Evolutionary conservation across 1,140 invertebrate species (phyloP).

Genomic region (Potamilus streckersoni): DNA sequence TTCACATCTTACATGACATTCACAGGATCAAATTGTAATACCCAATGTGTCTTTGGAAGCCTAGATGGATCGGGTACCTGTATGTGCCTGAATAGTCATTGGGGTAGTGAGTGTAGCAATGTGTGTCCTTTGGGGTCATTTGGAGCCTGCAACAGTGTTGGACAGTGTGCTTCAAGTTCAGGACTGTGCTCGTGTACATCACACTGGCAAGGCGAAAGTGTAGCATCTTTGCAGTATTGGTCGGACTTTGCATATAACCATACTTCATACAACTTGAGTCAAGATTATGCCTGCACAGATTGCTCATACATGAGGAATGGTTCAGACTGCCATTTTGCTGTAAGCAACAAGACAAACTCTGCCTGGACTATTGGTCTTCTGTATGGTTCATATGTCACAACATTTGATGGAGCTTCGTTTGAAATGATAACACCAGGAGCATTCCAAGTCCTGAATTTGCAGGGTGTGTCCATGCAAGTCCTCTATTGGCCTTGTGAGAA

Average conservation of each 20-base stretch:
- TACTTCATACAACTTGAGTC: not conserved
- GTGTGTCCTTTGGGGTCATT: constrained; percentile 30
- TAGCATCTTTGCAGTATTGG: constrained; percentile 13
- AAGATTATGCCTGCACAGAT: constrained; percentile 31
- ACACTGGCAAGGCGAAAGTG: constrained; percentile 11
- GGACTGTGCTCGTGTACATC: constrained; percentile 39
- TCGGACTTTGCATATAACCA: not conserved
- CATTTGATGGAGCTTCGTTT: constrained; percentile 35
- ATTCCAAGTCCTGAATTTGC: constrained; percentile 26
- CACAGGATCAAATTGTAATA: constrained; percentile 2
- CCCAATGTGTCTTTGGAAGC: constrained; percentile 32
- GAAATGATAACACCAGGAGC: constrained; percentile 30
- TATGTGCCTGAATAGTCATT: constrained; percentile 34
- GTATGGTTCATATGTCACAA: constrained; percentile 38
- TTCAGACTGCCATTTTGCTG: constrained; percentile 34
- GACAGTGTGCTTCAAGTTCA: constrained; percentile 18
- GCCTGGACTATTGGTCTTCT: constrained; percentile 9
- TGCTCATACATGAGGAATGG: constrained; percentile 42
- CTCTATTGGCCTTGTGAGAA: constrained; percentile 38
- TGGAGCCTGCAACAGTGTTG: constrained; percentile 34
- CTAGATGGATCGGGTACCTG: constrained; percentile 24
- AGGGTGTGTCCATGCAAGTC: constrained; percentile 21
- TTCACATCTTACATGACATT: constrained; percentile 19
- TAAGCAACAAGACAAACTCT: constrained; percentile 10
- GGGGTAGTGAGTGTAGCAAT: constrained; percentile 28